Percentiles rank a stretch among this genome's conserved stretches.
Conservation (phyloP, 2,888 invertebrate species). For the Trichopria drosophilae region DNA sequence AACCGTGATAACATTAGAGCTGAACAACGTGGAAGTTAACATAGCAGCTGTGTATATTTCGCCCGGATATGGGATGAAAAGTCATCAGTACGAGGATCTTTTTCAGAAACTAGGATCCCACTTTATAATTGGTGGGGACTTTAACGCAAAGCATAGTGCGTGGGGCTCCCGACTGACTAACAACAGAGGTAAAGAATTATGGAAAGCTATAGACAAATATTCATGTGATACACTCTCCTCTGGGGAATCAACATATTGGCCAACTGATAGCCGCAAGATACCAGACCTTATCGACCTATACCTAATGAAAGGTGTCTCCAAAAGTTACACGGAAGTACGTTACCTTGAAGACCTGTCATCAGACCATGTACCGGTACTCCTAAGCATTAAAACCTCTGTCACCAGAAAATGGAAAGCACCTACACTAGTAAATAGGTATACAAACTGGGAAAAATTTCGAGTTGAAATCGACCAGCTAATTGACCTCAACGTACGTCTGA, state of each 20-base stretch:
- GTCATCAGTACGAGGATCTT: slow-evolving; percentile 17
- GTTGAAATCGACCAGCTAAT: background rate
- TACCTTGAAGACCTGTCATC: slow-evolving; percentile 36
- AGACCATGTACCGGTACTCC: slow-evolving; percentile 37
- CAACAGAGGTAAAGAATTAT: slow-evolving; percentile 13
- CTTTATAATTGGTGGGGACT: slow-evolving; percentile 2
- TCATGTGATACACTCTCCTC: slow-evolving; percentile 18
- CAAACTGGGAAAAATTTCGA: slow-evolving; percentile 2
- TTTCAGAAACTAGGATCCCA: background rate
- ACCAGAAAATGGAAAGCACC: background rate
- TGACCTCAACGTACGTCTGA: background rate
- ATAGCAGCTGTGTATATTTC: slow-evolving; percentile 35
- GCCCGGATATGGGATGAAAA: slow-evolving; percentile 32
- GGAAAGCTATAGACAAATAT: background rate
- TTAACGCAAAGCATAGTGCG: slow-evolving; percentile 28
- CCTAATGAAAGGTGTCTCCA: slow-evolving; percentile 31
- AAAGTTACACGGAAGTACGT: slow-evolving; percentile 26
- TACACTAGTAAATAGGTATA: background rate
- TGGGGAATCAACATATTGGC: slow-evolving; percentile 37
- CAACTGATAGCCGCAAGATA: no score
- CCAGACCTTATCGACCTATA: slow-evolving; percentile 41
- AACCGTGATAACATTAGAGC: slow-evolving; percentile 1
- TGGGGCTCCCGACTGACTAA: slow-evolving; percentile 34
- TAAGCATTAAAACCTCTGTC: slow-evolving; percentile 26
- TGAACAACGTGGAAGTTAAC: slow-evolving; percentile 5